These are phyloP conservation scores for Cryptocheilus praepositus DNA, from an alignment of 2,888 invertebrate species.

Conservation along the genomic window DNA sequence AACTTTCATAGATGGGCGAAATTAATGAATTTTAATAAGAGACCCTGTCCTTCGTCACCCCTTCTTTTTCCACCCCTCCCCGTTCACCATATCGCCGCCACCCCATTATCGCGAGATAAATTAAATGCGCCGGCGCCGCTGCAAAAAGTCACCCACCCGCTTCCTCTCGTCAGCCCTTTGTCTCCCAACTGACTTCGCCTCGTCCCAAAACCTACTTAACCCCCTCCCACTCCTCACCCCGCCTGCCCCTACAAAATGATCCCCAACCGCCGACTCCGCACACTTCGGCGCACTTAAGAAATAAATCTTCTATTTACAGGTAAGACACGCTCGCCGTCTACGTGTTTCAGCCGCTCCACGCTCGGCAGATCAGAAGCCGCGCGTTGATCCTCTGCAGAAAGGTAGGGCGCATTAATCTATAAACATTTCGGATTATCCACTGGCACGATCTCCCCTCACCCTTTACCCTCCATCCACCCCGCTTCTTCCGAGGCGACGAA, in stretches of 20 bases:
- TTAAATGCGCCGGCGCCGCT: slow-evolving; percentile 50
- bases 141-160: slow-evolving; percentile 38
- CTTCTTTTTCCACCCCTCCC: slow-evolving; percentile 30
- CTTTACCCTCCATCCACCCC: slow-evolving; percentile 23
- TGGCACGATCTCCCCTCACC: slow-evolving; percentile 28
- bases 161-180: slow-evolving; percentile 18
- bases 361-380: no score
- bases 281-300: no score
- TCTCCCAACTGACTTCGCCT: slow-evolving; percentile 3
- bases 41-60: slow-evolving; percentile 40
- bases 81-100: slow-evolving; percentile 44
- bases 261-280: no score
- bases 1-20: slow-evolving; percentile 69
- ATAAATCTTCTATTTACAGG: no score
- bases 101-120: slow-evolving; percentile 57
- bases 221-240: no score
- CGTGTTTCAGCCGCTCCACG: no score
- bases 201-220: no score
- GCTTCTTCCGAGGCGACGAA: slow-evolving; percentile 38
- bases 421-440: slow-evolving; percentile 44
- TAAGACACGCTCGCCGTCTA: no score
- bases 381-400: slow-evolving; percentile 17
- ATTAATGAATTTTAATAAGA: slow-evolving; percentile 74
- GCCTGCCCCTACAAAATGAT: no score
- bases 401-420: slow-evolving; percentile 49